Evolutionary conservation across 2,888 invertebrate species (phyloP), one percentile per base, ranked within the genome.

Genomic region (Teleiodes luculella): DNA sequence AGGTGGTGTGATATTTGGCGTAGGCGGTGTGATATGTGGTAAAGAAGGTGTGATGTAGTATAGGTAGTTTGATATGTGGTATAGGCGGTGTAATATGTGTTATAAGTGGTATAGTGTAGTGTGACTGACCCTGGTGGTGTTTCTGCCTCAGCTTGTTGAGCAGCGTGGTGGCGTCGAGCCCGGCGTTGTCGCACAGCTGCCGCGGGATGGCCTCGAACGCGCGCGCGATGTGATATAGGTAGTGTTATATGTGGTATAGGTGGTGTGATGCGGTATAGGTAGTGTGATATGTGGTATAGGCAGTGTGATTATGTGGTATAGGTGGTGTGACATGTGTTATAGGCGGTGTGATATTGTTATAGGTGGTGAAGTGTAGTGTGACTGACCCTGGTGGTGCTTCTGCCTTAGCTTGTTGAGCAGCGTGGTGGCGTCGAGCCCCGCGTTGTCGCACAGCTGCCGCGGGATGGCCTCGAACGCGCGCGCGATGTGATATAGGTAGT

Each of bases 141-240:
- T 95, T 96, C 83, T 98, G 98, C 11, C 99, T 91, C 59, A 99
- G 91, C 86, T 98, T 98, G 86, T 99, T 99, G 55, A 99, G 91
- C 74, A 99, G 95, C 80, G 97, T 97, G 55, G 98, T 99, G 6
- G 98, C 98, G 86, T 99, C 99, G 75, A 99, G 97, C 41, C 99
- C 99, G 31, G 99, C 99, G 87, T 99, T 99, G 83, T 99, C 98
- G 81, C 98, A 98, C 61, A 99, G 91, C 90, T 99, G 99, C 18
- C 99, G 92, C 13, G 99, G 99, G 67, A 99, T 97, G 31, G 98
- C 92, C 90, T 99, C 99, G 68, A 99, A 91, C 28, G 98, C 97
- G 66, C 97, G 95, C 8, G 99, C 99, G 67, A 96, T 94, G 0
- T n/a, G n/a, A n/a, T n/a, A n/a, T n/a, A n/a, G n/a, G n/a, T n/a